Base-by-base conservation (phyloP, 2,888 invertebrate species). In the Biston betularia region DNA sequence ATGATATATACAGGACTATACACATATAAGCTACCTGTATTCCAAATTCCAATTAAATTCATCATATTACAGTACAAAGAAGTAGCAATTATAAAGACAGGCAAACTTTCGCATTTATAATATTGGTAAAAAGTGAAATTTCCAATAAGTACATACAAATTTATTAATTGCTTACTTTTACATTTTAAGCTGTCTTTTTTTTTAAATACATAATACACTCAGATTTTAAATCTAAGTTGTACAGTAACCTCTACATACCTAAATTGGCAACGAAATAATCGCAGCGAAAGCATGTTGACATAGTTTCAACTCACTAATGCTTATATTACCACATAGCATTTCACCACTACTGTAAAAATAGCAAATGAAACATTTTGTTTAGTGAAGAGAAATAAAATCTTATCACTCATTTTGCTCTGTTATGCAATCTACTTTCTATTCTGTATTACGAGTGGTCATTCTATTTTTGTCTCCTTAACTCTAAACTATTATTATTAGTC, bases 391-490 rank as follows among this genome's bases (percentile, higher is more conserved):
- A 52, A 66, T 55, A 57, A 50, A 57, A 45, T 52, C 38, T 42
- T n/a, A 55, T 38, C 61, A 33, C 52, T 42, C 15, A 60, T 60
- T 60, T 66, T 46, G 57, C 34, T 59, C 44, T 40, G 46, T 66
- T 66, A 58, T 38, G 66, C 57, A 66, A 66, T 62, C 52, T 49
- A 66, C 66, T 66, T 61, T 66, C 66, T 66, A 66, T 48, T 66
- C 66, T 58, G 14, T 53, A 58, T 66, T 66, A 66, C 57, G 61
- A 56, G 12, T 57, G 46, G 14, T 57, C 35, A 62, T 66, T 66
- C 66, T 66, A 66, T 66, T 66, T 66, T 54, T 66, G 52, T 57
- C 62, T 66, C 66, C 66, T 53, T 42, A 56, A 57, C 53, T 66
- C 66, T 35, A 61, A 52, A 62, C 52, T 54, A 66, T 58, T 66